Percentiles rank a stretch among this genome's conserved stretches.
phyloP scores from a whole-genome alignment of 2,888 invertebrate genomes.

The Mesoligia furuncula region DNA sequence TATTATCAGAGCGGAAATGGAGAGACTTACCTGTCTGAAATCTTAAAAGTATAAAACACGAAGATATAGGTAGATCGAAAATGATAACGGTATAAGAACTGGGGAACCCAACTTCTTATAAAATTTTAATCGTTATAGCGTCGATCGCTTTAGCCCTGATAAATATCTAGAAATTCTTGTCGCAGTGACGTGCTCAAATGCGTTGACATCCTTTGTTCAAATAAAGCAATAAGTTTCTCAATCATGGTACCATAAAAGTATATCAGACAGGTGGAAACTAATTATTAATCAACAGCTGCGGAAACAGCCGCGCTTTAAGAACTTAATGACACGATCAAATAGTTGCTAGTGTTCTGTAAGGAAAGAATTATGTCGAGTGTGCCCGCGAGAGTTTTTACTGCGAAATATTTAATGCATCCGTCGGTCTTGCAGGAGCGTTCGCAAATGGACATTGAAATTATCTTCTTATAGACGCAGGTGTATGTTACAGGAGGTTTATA shows the following conservation, averaged over 20 bases:
- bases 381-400: constrained; percentile 66
- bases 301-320: constrained; percentile 76
- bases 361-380: constrained; percentile 66
- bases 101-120: background rate
- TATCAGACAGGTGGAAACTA: constrained; percentile 82
- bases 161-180: constrained; percentile 29
- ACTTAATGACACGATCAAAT: constrained; percentile 77
- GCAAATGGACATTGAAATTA: constrained; percentile 62
- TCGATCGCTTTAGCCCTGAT: constrained; percentile 14
- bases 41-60: background rate
- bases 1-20: background rate
- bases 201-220: constrained; percentile 37
- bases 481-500: constrained; percentile 33
- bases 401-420: constrained; percentile 64
- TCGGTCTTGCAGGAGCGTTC: constrained; percentile 50
- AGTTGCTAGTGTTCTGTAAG: constrained; percentile 69
- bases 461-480: constrained; percentile 65
- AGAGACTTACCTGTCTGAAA: background rate
- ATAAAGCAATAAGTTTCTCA: constrained; percentile 51
- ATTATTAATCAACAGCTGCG: constrained; percentile 85
- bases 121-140: background rate
- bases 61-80: background rate
- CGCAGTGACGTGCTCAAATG: constrained; percentile 20
- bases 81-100: background rate
- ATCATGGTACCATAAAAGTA: constrained; percentile 69